Percentiles rank a stretch among this genome's conserved stretches.
These are phyloP conservation scores for Cephus pulcher DNA, from an alignment of 2,888 invertebrate species.

Conservation along the genomic window DNA sequence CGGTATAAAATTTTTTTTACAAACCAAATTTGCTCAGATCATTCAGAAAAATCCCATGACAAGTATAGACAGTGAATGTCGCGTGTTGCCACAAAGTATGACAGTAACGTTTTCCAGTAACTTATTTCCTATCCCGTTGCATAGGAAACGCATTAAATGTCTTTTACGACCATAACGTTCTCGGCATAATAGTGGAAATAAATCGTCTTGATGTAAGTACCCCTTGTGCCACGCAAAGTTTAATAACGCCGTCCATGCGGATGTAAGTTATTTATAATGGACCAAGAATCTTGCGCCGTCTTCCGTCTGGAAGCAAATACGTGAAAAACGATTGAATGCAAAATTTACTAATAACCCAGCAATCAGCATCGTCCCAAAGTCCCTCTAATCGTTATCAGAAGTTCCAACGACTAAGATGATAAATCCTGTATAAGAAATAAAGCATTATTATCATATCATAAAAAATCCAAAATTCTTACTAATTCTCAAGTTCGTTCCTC, in stretches of 20 bases:
- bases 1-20: background rate
- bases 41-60: background rate
- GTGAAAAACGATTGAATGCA: background rate
- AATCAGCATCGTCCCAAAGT: background rate
- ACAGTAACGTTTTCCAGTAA: background rate
- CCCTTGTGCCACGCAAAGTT: background rate
- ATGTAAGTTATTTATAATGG: background rate
- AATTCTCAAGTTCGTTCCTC: background rate
- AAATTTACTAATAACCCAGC: background rate
- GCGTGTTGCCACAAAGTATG: background rate
- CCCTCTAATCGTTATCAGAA: background rate
- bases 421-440: background rate
- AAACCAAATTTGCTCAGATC: background rate
- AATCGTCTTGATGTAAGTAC: conserved; percentile 3
- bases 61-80: background rate
- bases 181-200: conserved; percentile 14
- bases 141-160: conserved; percentile 26
- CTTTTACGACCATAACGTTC: conserved; percentile 16
- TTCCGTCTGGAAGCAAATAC: background rate
- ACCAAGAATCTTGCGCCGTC: background rate
- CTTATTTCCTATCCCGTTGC: background rate
- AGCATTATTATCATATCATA: background rate
- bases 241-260: background rate
- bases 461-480: background rate
- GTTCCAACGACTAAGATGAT: background rate